Base-by-base conservation (phyloP, 2,113 vertebrate genomes). In the Gila orcuttii region DNA sequence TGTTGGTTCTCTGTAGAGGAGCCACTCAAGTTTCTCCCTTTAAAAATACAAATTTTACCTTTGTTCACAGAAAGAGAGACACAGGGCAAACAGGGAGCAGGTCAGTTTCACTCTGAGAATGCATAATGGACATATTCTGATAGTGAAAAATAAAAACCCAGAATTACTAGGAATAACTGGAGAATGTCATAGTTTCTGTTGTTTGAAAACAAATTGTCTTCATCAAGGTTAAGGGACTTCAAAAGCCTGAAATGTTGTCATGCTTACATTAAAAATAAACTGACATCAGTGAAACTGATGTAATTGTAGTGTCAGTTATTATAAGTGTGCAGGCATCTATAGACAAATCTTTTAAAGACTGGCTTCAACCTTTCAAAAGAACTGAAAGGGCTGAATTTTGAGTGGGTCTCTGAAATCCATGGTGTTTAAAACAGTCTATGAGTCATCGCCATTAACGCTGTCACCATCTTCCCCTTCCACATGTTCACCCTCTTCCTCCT, bases 401-500 rank as follows among this genome's bases (percentile, higher is more conserved):
- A 80, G 60, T 33, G 83, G 13, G 12, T 47, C 59, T 85, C 19
- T 73, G 50, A 4, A 62, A 62, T 55, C 60, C 75, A 10, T 23
- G 25, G 45, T 9, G 76, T 21, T 36, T 55, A 45, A 45, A 55
- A 45, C 13, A 31, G 19, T 57, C 59, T 89, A 89, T 8, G 86
- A 79, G 79, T 89, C 83, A 0, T 89, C 88, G 1, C 88, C 88
- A 31, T 89, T 89, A n/a, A 89, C 15, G 36, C 88, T 89, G 86
- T 89, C 88, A 0, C 86, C 88, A 39, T 87, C 88, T 66, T 89
- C 88, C 17, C 86, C 88, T 82, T 89, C 86, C 77, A 87, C 88
- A 12, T 89, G 88, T 25, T 89, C 88, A 2, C 88, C 88, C 74
- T 89, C 88, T 74, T 89, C 88, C 21, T 79, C 77, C 13, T 88